A percentile compares a stretch with the other conserved stretches of the same genome.
Evolutionary conservation across 2,797 vertebrate species (phyloP).

Genomic region (Syngnathus acus): DNA sequence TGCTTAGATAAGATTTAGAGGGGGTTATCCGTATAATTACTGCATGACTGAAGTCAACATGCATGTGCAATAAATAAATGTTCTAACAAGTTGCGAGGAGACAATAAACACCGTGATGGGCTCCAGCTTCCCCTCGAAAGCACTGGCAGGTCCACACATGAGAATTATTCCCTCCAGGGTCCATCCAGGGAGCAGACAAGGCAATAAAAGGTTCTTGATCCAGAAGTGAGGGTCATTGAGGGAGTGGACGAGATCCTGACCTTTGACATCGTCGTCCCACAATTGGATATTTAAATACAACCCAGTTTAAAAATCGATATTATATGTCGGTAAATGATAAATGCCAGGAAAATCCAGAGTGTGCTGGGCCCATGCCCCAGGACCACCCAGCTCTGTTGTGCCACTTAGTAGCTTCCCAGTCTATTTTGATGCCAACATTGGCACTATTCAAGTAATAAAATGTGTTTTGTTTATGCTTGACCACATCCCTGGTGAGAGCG

Average conservation of each 20-base stretch:
- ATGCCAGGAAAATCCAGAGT: background rate
- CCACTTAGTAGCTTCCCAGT: constrained; percentile 44
- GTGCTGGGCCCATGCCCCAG: constrained; percentile 29
- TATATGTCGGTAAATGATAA: background rate
- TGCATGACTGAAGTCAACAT: background rate
- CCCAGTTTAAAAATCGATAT: background rate
- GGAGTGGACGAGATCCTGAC: constrained; percentile 40
- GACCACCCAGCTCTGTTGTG: constrained; percentile 39
- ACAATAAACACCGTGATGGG: background rate
- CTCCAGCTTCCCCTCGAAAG: background rate
- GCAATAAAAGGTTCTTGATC: constrained; percentile 37
- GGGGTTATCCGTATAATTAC: background rate
- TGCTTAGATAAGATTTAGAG: constrained; percentile 4
- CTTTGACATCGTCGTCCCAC: constrained; percentile 34
- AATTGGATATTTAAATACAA: constrained; percentile 19
- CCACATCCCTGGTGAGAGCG: constrained; percentile 35
- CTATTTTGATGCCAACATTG: constrained; percentile 56
- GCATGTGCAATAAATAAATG: background rate
- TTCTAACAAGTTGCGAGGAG: background rate
- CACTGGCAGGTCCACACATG: background rate
- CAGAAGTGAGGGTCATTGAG: constrained; percentile 38
- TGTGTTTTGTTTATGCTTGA: constrained; percentile 49
- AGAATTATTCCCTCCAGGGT: background rate
- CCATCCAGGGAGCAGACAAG: constrained; percentile 17
- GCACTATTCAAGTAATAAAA: constrained; percentile 59